Evolutionary conservation across 1,140 invertebrate species (phyloP).

Genomic region (Acromyrmex heyeri): DNA sequence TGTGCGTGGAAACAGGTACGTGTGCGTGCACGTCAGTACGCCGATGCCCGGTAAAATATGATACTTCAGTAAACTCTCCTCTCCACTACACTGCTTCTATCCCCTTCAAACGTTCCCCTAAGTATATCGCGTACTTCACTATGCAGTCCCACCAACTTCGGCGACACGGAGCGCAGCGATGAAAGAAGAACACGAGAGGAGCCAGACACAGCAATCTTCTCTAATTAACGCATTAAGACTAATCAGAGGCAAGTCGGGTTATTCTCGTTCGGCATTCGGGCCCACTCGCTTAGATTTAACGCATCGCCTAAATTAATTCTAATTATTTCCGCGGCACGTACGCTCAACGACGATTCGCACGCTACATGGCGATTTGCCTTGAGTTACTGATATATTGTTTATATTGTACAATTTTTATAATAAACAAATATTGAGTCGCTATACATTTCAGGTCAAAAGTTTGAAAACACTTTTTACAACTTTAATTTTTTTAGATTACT

Average conservation of each 20-base stretch:
- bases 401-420: not conserved
- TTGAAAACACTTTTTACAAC: no score
- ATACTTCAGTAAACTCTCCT: conserved; percentile 77
- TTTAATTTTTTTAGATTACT: no score
- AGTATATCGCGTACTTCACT: conserved; percentile 13
- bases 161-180: conserved; percentile 68
- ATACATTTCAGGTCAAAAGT: not conserved
- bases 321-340: conserved; percentile 82
- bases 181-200: conserved; percentile 63
- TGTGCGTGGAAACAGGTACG: conserved; percentile 61
- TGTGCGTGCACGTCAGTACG: conserved; percentile 71
- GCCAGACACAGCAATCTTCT: conserved; percentile 81
- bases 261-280: conserved; percentile 80
- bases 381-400: conserved; percentile 13
- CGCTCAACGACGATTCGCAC: conserved; percentile 31
- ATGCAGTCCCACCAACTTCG: conserved; percentile 67
- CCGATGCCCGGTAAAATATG: conserved; percentile 79
- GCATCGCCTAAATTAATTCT: conserved; percentile 85
- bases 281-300: conserved; percentile 86
- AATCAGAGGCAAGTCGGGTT: conserved; percentile 84
- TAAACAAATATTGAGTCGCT: not conserved
- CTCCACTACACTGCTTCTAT: conserved; percentile 41
- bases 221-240: conserved; percentile 87
- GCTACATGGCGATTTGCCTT: conserved; percentile 22
- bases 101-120: not conserved